Base-by-base conservation (phyloP, 2,888 invertebrate species). In the Seladonia tumulorum region DNA sequence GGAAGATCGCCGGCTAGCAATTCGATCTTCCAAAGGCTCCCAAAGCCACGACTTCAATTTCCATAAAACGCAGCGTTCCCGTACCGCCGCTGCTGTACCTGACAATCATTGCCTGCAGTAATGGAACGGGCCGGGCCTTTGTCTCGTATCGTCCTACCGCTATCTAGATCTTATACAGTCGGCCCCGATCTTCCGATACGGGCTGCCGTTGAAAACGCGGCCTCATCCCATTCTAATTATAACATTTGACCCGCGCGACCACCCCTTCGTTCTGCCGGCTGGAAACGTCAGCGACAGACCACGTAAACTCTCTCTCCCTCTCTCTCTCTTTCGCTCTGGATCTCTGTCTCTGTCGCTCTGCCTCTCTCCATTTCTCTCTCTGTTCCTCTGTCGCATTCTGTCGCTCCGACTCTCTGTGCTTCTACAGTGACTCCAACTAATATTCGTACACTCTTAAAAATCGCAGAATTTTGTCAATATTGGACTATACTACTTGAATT, bases 91-190 rank as follows among this genome's bases (percentile, higher is more conserved):
- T 8, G 22, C 88, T 88, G 88, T 39, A 81, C 75, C 81, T 83
- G 87, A 87, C 88, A 89, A 89, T 88, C 88, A 81, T 88, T 85
- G 80, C 79, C n/a, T 49, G 76, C 49, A 72, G 85, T 88, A 88
- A 87, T 89, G 83, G 87, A 83, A 81, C 83, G 66, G 8, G 60
- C 35, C 66, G 66, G 35, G 66, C 83, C 81, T 85, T 83, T 78
- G 78, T 80, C 72, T 53, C 60, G 42, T 76, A 66, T 35, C 18
- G 18, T 60, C 70, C 79, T 66, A 75, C 45, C 71, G 75, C 84
- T 74, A 76, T 72, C 83, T 68, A 83, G 35, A 81, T 68, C 74
- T 49, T 45, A 45, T 18, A 29, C 53, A 25, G 35, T 53, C 22
- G 42, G 12, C 66, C 76, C 35, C 80, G 57, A 49, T 75, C 76